Base-by-base conservation (phyloP, 30 jellyfish, hydroid and myxozoan species). In the Turritopsis dohrnii region DNA sequence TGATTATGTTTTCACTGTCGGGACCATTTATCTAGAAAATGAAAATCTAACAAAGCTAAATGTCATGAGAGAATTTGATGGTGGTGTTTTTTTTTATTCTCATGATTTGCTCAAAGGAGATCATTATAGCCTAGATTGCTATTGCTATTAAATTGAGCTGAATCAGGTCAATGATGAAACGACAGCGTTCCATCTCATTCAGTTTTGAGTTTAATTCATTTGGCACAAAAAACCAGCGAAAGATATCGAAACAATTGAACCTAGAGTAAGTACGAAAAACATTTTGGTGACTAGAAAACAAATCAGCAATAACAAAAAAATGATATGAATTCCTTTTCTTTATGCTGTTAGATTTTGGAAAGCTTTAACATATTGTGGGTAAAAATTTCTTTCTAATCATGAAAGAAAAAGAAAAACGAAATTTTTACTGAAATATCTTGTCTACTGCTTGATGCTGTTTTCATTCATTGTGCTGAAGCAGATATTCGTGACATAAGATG, bases 161-260 rank as follows among this genome's bases (percentile, higher is more conserved):
- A 41, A 41, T 41, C 13, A 41, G 13, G 60, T 41, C 60, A 41
- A 41, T 41, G 28, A 69, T 69, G 77, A 69, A 69, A 69, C 28
- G 77, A 69, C 77, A 69, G 30, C 77, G 77, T 69, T 69, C 77
- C 30, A 69, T 69, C 9, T 69, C 77, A 69, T 23, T 69, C 30
- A 69, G 77, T 27, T 69, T n/a, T 1, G 77, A 69, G 16, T 69
- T 69, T 69, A 27, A 27, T 41, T 41, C 60, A 3, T 3, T 41
- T 41, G 60, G 60, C 60, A 41, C 60, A 5, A 41, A 41, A 41
- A 41, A 41, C 13, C 60, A 41, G 60, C 5, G 60, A 41, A 41
- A 41, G 60, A 41, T 41, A 41, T 41, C 60, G 9, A 41, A 41
- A 41, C 60, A 41, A 41, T 3, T 13, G 13, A 41, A 41, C 13